phyloP scores from a whole-genome alignment of 2,888 invertebrate species.

The Dryococelus australis region DNA sequence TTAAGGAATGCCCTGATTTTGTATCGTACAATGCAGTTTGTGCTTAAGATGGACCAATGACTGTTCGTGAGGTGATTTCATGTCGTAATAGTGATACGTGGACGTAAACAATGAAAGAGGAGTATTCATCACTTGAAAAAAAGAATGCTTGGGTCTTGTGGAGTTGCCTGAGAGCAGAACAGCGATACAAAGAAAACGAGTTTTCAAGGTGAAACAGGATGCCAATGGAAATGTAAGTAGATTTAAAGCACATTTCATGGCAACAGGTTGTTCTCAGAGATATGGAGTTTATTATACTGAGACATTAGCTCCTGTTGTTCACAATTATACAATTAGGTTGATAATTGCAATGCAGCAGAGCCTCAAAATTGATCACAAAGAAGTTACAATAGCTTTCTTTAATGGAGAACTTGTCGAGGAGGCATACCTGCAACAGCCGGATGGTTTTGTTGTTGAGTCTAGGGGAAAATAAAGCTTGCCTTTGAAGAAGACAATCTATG shows the following conservation, averaged over 20 bases:
- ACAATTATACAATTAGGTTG: background rate
- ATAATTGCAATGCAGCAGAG: background rate
- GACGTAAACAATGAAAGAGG: too few relatives aligned
- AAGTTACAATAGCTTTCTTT: background rate
- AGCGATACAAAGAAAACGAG: constrained; percentile 24
- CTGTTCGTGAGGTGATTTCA: too few relatives aligned
- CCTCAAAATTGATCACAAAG: background rate
- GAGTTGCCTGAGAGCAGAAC: too few relatives aligned
- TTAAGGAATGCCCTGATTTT: too few relatives aligned
- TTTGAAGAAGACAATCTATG: background rate
- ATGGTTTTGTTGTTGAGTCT: background rate
- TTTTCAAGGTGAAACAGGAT: constrained; percentile 27
- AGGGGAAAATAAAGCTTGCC: background rate
- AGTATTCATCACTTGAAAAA: too few relatives aligned
- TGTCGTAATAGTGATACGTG: too few relatives aligned
- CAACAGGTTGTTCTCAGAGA: background rate
- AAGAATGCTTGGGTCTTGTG: too few relatives aligned
- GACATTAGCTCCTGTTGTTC: background rate
- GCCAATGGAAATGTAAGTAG: background rate
- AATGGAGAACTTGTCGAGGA: background rate
- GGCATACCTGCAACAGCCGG: background rate
- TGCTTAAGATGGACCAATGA: too few relatives aligned
- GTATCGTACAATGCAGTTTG: too few relatives aligned
- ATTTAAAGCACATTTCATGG: background rate
- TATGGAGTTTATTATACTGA: background rate